phyloP scores from a whole-genome alignment of 2,888 invertebrate genomes.

The Penaeus monodon region DNA sequence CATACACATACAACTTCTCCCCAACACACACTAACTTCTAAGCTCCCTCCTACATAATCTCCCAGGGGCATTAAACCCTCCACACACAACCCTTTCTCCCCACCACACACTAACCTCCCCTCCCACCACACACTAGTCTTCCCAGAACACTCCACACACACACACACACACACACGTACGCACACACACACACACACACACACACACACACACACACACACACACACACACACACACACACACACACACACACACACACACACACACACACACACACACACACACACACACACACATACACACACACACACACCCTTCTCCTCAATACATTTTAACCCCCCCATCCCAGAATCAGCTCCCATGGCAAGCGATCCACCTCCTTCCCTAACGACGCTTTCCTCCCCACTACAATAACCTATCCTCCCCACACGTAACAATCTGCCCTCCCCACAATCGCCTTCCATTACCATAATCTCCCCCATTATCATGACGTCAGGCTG shows the following conservation, averaged over 20 bases:
- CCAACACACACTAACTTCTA: no score
- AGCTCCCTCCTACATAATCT: no score
- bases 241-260: background rate
- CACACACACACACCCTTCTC: background rate
- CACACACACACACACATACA: background rate
- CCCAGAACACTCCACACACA: conserved; percentile 17
- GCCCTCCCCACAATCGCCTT: no score
- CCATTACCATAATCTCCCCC: no score
- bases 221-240: background rate
- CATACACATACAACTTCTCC: no score
- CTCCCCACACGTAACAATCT: no score
- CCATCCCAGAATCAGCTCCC: background rate
- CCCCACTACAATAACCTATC: background rate
- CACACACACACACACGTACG: background rate
- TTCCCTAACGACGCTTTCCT: background rate
- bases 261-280: background rate
- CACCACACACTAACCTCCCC: background rate
- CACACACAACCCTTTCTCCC: background rate
- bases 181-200: background rate
- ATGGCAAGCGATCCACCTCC: no score
- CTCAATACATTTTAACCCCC: background rate
- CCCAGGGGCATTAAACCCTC: no score
- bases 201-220: background rate
- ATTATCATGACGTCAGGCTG: no score
- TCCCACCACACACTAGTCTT: no score